These are phyloP conservation scores for Agriopis aurantiaria DNA, from an alignment of 2,888 invertebrate genomes.

Conservation along the genomic window DNA sequence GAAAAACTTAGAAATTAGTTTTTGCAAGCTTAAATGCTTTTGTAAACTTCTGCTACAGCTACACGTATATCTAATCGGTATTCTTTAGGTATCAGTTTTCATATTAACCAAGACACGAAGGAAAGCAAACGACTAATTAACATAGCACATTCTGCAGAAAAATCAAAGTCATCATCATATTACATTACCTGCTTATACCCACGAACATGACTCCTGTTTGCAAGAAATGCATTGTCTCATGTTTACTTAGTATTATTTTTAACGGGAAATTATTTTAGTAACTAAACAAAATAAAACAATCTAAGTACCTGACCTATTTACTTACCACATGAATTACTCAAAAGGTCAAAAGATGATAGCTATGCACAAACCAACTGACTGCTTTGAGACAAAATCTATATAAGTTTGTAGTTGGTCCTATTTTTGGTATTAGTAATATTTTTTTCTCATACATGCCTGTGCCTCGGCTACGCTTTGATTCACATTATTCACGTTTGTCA, in stretches of 20 bases:
- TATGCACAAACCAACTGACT: too few species aligned
- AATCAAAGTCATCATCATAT: background rate
- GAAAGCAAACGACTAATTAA: background rate
- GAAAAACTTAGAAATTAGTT: slow-evolving; percentile 53
- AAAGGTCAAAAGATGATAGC: too few species aligned
- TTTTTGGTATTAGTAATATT: too few species aligned
- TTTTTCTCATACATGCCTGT: too few species aligned
- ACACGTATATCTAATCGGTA: slow-evolving; percentile 1
- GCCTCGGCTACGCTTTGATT: too few species aligned
- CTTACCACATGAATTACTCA: too few species aligned
- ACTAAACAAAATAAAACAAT: background rate
- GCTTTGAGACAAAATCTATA: too few species aligned
- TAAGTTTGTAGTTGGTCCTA: too few species aligned
- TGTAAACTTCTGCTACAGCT: slow-evolving; percentile 10
- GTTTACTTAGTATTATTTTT: background rate
- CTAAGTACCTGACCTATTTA: background rate
- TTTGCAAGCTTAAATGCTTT: slow-evolving; percentile 42
- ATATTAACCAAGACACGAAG: slow-evolving; percentile 5
- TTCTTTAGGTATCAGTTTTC: background rate
- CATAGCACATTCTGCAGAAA: background rate
- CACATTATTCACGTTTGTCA: too few species aligned
- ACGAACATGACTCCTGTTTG: background rate
- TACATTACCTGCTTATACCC: background rate
- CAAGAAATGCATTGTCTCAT: background rate
- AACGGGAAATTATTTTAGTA: background rate